phyloP scores from a whole-genome alignment of 35 echinoderm and acorn worm species.

The Stichopus chloronotus region DNA sequence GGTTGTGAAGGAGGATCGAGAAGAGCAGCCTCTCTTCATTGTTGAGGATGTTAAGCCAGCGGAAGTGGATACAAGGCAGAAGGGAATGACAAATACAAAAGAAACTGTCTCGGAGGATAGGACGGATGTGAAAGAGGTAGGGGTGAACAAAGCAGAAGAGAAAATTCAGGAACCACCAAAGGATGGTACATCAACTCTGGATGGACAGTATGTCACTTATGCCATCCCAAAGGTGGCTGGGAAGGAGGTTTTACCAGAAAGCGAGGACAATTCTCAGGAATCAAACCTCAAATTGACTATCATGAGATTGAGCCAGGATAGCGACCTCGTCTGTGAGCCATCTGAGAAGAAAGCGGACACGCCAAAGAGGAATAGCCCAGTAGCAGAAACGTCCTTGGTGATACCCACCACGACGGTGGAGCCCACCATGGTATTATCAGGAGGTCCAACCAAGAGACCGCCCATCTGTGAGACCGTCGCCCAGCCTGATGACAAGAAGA shows the following conservation, averaged over 20 bases:
- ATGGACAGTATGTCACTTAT: conserved; percentile 17
- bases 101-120: not conserved
- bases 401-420: not conserved
- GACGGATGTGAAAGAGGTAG: not conserved
- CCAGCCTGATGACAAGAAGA: conserved; percentile 47
- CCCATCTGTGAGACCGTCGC: conserved; percentile 8
- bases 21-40: conserved; percentile 40
- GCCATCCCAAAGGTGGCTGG: conserved; percentile 16
- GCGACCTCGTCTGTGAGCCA: conserved; percentile 47
- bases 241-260: not conserved
- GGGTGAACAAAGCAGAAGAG: not conserved
- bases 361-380: conserved; percentile 19
- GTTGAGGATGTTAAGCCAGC: conserved; percentile 32
- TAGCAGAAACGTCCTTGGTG: not conserved
- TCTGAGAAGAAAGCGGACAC: conserved; percentile 21
- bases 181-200: not conserved
- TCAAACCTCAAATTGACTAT: conserved; percentile 54
- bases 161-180: not conserved
- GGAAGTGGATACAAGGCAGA: not conserved
- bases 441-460: not conserved
- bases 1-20: not conserved
- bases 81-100: not conserved
- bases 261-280: conserved; percentile 23
- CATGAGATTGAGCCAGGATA: conserved; percentile 44
- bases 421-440: not conserved